Evolutionary conservation across 2,113 vertebrate genomes (phyloP).

Genomic region (Leptobrachium leishanense): DNA sequence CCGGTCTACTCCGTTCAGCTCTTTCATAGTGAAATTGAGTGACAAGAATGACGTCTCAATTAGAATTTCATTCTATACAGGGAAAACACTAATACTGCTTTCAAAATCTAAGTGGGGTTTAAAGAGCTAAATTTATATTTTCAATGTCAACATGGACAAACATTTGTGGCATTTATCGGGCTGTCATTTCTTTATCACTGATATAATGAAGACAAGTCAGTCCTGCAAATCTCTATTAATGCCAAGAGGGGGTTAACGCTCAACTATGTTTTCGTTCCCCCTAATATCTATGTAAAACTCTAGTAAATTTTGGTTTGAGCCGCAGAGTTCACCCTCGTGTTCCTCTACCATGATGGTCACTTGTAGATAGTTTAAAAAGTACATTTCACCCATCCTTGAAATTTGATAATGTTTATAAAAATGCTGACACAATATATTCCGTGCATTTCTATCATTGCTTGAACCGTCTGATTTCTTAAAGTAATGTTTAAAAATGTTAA

Average conservation of each 20-base stretch:
- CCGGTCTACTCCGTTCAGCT: no score
- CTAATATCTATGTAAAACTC: neutral
- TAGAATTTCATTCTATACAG: no score
- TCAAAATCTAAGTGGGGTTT: no score
- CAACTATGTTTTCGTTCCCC: neutral
- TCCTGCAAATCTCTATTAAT: no score
- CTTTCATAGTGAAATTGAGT: no score
- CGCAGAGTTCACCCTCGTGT: constrained; percentile 10
- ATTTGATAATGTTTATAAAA: constrained; percentile 60
- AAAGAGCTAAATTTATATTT: no score
- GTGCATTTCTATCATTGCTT: constrained; percentile 60
- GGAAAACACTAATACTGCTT: no score
- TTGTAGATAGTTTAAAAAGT: constrained; percentile 17
- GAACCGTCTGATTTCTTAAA: constrained; percentile 62
- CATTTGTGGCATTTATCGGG: no score
- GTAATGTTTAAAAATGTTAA: constrained; percentile 76
- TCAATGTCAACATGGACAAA: no score
- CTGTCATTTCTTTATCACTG: no score
- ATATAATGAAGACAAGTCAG: no score
- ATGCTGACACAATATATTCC: constrained; percentile 63
- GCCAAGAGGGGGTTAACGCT: neutral
- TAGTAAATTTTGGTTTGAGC: neutral
- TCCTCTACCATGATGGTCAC: constrained; percentile 19
- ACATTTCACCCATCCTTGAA: constrained; percentile 50
- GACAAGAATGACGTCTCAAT: no score